These are phyloP conservation scores for Tetrax tetrax DNA, from an alignment of 2,113 vertebrate species.

Conservation along the genomic window DNA sequence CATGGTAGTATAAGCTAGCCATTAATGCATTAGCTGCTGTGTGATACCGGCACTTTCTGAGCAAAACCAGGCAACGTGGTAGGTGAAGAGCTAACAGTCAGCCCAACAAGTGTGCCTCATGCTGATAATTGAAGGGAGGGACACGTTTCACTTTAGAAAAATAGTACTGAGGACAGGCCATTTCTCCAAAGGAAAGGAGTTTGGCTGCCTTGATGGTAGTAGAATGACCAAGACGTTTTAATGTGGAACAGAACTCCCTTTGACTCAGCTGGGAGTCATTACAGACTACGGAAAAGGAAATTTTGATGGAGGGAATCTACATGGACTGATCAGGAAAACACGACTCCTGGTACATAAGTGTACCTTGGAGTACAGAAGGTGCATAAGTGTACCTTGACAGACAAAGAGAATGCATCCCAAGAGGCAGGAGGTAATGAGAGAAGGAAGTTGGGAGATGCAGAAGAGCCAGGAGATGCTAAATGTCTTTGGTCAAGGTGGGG, in stretches of 20 bases:
- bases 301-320: neutral
- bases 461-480: neutral
- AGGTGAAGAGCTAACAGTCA: neutral
- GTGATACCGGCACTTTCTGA: neutral
- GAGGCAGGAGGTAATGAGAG: neutral
- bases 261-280: neutral
- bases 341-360: neutral
- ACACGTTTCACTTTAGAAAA: neutral
- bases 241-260: neutral
- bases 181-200: neutral
- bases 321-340: neutral
- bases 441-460: neutral
- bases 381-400: neutral
- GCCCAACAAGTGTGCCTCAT: neutral
- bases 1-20: neutral
- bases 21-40: neutral
- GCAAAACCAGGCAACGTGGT: accelerated
- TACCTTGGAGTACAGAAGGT: neutral
- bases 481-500: neutral
- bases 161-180: neutral
- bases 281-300: neutral
- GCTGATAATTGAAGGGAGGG: neutral
- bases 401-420: neutral
- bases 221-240: neutral
- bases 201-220: accelerated